Base-by-base conservation (phyloP, 2,797 vertebrate genomes). In the Pampus argenteus region DNA sequence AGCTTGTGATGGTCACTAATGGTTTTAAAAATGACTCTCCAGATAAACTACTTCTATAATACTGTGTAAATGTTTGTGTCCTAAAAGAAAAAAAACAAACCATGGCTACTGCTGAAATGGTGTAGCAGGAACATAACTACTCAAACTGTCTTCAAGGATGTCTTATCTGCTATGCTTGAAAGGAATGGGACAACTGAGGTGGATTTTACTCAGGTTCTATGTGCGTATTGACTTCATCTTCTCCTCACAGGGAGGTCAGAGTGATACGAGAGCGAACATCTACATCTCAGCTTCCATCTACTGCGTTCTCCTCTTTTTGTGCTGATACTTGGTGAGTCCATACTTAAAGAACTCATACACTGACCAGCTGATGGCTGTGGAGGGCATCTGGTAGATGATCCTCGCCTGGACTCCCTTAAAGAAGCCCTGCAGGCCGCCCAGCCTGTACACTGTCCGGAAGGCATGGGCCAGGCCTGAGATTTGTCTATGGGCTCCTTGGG, bases 331-430 rank as follows among this genome's bases (percentile, higher is more conserved):
- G 66, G 96, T 98, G 90, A 99, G 96, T 83, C 97, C 91, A 67
- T 97, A 98, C 86, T 99, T 98, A 93, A 99, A 99, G 94, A 99
- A 99, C 94, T 99, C 98, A 0, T 99, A 99, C 84, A 99, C 97
- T 0, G 98, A 99, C 98, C 98, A 99, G 75, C 98, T 97, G 13
- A 98, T 99, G 5, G 98, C 98, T 0, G 98, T 99, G 9, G 98
- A 99, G 91, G 98, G 98, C 96, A 99, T 96, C 94, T 99, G 98
- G 90, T 98, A 99, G 88, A 99, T 98, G 79, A 99, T 86, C 81
- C 98, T 95, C 0, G 98, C 98, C 91, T 99, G 98, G 40, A 96
- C 97, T 48, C 98, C 98, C 91, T 95, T 96, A 89, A 99, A 98
- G 92, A 98, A 99, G 87, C 97, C 98, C 0, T 93, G 92, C 88